Percentiles rank a stretch among this genome's conserved stretches.
These are phyloP conservation scores for Rhincodon typus DNA, from an alignment of 2,797 vertebrate genomes.

Conservation along the genomic window DNA sequence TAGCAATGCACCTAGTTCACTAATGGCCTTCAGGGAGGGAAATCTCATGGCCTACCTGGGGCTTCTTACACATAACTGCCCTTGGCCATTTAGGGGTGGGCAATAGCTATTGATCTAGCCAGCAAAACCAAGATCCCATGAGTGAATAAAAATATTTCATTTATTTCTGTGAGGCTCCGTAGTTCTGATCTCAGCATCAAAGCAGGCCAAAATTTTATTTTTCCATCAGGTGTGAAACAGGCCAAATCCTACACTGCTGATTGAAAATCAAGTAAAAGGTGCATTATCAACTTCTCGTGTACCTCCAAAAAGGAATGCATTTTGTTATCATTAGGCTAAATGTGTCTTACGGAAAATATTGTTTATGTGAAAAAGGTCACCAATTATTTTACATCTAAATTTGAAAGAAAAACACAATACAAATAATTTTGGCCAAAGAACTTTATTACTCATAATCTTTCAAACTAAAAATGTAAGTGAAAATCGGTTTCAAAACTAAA, in stretches of 20 bases:
- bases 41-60: too few relatives aligned
- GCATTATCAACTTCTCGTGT: not conserved
- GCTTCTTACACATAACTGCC: too few relatives aligned
- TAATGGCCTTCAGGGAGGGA: too few relatives aligned
- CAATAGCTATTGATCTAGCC: too few relatives aligned
- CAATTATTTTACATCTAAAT: not conserved
- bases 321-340: not conserved
- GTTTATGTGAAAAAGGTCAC: not conserved
- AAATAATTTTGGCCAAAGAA: constrained; percentile 15
- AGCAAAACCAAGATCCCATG: too few relatives aligned
- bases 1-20: too few relatives aligned
- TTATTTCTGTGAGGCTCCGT: not conserved
- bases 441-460: constrained; percentile 24
- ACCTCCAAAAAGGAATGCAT: not conserved
- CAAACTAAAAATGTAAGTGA: not conserved
- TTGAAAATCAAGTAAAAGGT: not conserved
- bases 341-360: not conserved
- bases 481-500: constrained; percentile 12
- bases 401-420: not conserved
- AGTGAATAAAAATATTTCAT: not conserved
- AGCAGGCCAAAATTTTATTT: not conserved
- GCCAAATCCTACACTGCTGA: not conserved
- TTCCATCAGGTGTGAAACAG: not conserved
- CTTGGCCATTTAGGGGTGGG: too few relatives aligned
- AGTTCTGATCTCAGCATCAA: not conserved